Evolutionary conservation across 2,888 invertebrate genomes (phyloP), one percentile per base, ranked within the genome.

Genomic region (Doris montereyensis): DNA sequence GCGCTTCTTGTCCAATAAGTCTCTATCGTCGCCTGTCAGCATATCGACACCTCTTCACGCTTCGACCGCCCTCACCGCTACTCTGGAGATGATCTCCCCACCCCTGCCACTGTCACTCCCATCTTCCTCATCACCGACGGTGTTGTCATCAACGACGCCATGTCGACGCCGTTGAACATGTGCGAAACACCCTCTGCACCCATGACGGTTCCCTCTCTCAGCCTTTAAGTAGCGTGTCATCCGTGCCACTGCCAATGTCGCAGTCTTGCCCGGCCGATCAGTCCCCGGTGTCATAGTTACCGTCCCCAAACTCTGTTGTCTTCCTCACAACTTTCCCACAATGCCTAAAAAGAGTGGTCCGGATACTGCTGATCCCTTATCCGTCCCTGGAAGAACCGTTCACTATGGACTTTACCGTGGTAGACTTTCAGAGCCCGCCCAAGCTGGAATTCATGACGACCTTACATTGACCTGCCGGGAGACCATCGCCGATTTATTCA

Each of bases 351-450:
- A 78, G 24, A 73, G 30, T 62, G 65, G 35, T 4, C 24, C 78
- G 21, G 78, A 72, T 1, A 71, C 62, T 34, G 26, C 35, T 13
- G 24, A 65, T 26, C 73, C 72, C 34, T 13, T 17, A n/a, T 8
- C 13, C 76, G 58, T 76, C 58, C 28, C 62, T 79, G 30, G 79
- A 79, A n/a, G 79, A 79, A 35, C 76, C 79, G 1, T 70, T 70
- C 17, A 58, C 74, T n/a, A 76, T 79, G 62, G 79, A 79, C 5
- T 79, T 79, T 30, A 71, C 76, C 17, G 79, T 76, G 30, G 71
- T 79, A 71, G 79, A 79, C 28, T 79, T 79, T 26, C 79, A 79
- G 67, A 76, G 71, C 70, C 71, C 79, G 8, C 76, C 79, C 13
- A 79, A 79, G 32, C 71, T 79, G 4, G 79, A 79, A 28, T 28